Conservation (phyloP, 2,113 vertebrate genomes). For the Archocentrus centrarchus region DNA sequence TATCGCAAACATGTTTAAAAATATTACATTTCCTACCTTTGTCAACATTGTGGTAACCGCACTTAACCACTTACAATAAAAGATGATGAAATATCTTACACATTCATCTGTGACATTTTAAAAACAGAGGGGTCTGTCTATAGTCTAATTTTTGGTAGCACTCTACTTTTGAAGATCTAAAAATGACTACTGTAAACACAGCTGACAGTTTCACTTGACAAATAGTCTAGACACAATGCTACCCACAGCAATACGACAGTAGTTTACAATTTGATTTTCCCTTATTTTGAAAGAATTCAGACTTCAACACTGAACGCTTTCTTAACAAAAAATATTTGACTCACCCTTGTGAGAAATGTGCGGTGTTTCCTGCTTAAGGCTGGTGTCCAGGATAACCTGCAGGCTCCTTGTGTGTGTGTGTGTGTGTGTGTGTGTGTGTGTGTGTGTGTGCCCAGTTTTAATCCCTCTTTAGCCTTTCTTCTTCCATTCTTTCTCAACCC, state of each 20-base stretch:
- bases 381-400: neutral
- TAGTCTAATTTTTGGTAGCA: neutral
- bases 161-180: neutral
- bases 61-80: rapidly evolving
- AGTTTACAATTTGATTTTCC: neutral
- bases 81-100: neutral
- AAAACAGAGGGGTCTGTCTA: neutral
- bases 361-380: neutral
- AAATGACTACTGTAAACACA: neutral
- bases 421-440: neutral
- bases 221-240: too few relatives aligned
- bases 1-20: neutral
- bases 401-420: neutral
- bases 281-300: neutral
- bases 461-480: conserved; percentile 61
- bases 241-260: too few relatives aligned
- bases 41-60: neutral
- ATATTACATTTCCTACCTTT: too few relatives aligned
- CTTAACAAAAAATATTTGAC: neutral
- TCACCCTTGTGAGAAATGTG: conserved; percentile 32
- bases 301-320: neutral
- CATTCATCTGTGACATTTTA: too few relatives aligned
- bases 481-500: neutral
- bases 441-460: conserved; percentile 25
- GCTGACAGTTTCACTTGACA: neutral